A percentile compares a stretch with the other conserved stretches of the same genome.
These are phyloP conservation scores for Galerucella pusilla DNA, from an alignment of 2,888 invertebrate species.

Conservation along the genomic window DNA sequence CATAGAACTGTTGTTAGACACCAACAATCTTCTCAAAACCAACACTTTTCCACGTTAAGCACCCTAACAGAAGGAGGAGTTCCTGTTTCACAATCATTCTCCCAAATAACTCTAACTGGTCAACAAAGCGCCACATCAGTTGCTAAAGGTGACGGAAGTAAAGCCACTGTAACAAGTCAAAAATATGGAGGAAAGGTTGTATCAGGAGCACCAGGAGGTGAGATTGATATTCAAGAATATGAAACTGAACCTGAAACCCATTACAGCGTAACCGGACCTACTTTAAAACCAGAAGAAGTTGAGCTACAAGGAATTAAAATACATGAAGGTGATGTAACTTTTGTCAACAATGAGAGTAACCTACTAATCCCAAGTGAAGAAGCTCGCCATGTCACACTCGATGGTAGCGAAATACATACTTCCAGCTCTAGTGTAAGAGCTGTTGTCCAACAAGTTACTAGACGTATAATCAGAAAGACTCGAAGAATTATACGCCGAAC, in stretches of 20 bases:
- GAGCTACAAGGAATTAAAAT: slow-evolving; percentile 62
- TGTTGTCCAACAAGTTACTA: slow-evolving; percentile 84
- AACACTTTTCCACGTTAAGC: slow-evolving; percentile 70
- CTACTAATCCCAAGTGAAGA: slow-evolving; percentile 55
- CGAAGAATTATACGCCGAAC: slow-evolving; percentile 80
- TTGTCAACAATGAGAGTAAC: slow-evolving; percentile 59
- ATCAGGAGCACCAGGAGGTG: slow-evolving; percentile 73
- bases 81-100: slow-evolving; percentile 69
- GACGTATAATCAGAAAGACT: slow-evolving; percentile 79
- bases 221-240: slow-evolving; percentile 74
- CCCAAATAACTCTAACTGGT: slow-evolving; percentile 72
- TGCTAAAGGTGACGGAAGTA: slow-evolving; percentile 71
- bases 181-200: slow-evolving; percentile 74
- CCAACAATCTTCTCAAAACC: slow-evolving; percentile 74
- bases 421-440: slow-evolving; percentile 80
- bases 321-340: slow-evolving; percentile 64
- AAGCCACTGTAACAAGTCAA: slow-evolving; percentile 72
- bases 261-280: slow-evolving; percentile 70
- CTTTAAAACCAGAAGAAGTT: slow-evolving; percentile 65
- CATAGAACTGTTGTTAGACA: slow-evolving; percentile 75
- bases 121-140: slow-evolving; percentile 72
- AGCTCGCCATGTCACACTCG: slow-evolving; percentile 51
- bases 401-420: slow-evolving; percentile 66
- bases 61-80: slow-evolving; percentile 69
- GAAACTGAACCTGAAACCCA: slow-evolving; percentile 72